Base-by-base conservation (phyloP, 2,113 vertebrate species). In the Chaenocephalus aceratus region DNA sequence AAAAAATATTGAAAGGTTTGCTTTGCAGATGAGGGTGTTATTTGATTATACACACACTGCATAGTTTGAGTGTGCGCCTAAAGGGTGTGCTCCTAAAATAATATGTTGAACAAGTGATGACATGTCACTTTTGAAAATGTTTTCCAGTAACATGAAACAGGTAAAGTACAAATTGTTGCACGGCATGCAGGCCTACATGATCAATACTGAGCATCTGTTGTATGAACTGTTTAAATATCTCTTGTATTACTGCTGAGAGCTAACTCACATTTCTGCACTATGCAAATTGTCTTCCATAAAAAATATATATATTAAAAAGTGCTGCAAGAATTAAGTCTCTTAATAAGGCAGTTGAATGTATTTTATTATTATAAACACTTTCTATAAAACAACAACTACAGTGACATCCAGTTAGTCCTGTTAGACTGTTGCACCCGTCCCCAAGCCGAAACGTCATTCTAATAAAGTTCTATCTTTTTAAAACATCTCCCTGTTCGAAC, bases 71-170 rank as follows among this genome's bases (percentile, higher is more conserved):
- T 41, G 41, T 51, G 34, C 45, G 51, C 51, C 12, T 26, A 11
- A 26, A 82, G 79, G 75, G 80, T 1, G 80, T 80, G 75, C 34
- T 53, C 36, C 56, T 34, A 5, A 14, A 36, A 9, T 46, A 67
- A 75, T 16, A 69, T 80, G 62, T 68, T 6, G 0, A 59, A 57
- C 85, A 77, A 61, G 91, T 51, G 26, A 60, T 52, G 70, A 53
- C 87, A 74, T 49, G 87, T 53, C 10, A 44, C 30, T 52, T 34
- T 52, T 67, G 66, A 51, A 56, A 36, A 4, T 1, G 62, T 14
- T 36, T 73, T 70, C 60, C 72, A 63, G 10, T 30, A 10, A 59
- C 10, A 21, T 60, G 12, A 76, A 72, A 21, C 10, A 5, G 16
- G 23, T 58, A 0, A 4, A 10, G 30, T 14, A 30, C 45, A 56